phyloP scores from a whole-genome alignment of 2,113 vertebrate genomes.

The Dolichallabes microphthalmus region DNA sequence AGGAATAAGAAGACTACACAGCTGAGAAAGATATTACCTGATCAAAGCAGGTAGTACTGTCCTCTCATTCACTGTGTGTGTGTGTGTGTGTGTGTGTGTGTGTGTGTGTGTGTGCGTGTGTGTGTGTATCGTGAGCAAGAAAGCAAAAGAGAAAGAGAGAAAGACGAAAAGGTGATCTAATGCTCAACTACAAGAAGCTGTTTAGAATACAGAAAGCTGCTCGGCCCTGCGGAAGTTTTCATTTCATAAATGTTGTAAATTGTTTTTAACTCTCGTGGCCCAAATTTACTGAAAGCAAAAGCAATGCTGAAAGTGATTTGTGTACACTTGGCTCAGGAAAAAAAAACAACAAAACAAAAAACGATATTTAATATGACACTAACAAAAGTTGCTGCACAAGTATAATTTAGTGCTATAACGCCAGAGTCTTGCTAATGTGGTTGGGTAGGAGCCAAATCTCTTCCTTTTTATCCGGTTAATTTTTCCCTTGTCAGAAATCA shows the following conservation, averaged over 20 bases:
- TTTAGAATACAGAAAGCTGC: neutral
- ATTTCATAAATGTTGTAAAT: constrained; percentile 3
- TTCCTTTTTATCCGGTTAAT: neutral
- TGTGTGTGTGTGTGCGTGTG: constrained; percentile 11
- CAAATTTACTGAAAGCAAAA: neutral
- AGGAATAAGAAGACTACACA: constrained; percentile 22
- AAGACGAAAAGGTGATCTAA: constrained; percentile 2
- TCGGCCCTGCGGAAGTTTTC: constrained; percentile 10
- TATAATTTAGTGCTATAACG: neutral
- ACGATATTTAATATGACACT: neutral
- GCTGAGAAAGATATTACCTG: constrained; percentile 45
- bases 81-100: neutral
- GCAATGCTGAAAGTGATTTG: neutral
- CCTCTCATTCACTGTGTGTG: neutral
- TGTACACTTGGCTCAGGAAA: neutral
- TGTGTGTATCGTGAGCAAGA: neutral
- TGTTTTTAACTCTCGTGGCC: neutral
- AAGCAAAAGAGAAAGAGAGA: neutral
- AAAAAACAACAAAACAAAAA: neutral
- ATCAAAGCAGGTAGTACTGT: neutral
- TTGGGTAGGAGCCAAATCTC: neutral
- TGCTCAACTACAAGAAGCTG: neutral
- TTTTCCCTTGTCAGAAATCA: neutral
- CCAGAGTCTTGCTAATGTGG: neutral
- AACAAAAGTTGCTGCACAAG: too few species aligned